A percentile compares a stretch with the other conserved stretches of the same genome.
Conservation (phyloP, 2,888 invertebrate genomes). For the Leucophenga montana region DNA sequence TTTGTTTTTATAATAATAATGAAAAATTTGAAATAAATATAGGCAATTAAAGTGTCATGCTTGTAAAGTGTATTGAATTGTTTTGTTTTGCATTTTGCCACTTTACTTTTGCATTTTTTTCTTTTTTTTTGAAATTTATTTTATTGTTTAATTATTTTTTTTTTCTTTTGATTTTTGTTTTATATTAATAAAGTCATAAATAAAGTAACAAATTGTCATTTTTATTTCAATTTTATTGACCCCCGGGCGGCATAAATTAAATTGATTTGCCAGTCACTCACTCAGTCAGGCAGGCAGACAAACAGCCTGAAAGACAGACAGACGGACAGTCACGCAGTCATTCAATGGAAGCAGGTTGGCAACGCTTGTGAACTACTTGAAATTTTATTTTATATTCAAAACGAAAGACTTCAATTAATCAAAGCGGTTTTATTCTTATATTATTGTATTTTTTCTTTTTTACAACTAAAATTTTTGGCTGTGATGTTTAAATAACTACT, state of each 20-base stretch:
- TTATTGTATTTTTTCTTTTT: not conserved
- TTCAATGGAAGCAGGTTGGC: not conserved
- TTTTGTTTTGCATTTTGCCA: slow-evolving; percentile 10
- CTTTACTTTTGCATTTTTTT: slow-evolving; percentile 6
- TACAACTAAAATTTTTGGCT: slow-evolving; percentile 12
- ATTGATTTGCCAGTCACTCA: slow-evolving; percentile 15
- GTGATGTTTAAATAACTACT: no score
- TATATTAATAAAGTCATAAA: slow-evolving; percentile 58
- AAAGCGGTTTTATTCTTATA: not conserved
- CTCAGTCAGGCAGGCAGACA: not conserved
- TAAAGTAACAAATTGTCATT: slow-evolving; percentile 55
- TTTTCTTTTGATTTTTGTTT: no score
- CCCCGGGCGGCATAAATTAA: slow-evolving; percentile 31
- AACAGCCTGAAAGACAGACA: no score
- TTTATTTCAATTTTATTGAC: slow-evolving; percentile 50
- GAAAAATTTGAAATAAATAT: slow-evolving; percentile 39
- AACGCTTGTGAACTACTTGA: slow-evolving; percentile 24
- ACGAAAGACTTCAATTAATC: slow-evolving; percentile 20
- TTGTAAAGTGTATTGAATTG: slow-evolving; percentile 34
- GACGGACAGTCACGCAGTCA: no score
- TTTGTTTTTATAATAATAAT: slow-evolving; percentile 4
- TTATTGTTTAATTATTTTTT: no score
- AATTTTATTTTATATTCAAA: slow-evolving; percentile 1
- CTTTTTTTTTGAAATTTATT: not conserved
- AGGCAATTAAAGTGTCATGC: slow-evolving; percentile 48